Percentiles rank a stretch among this genome's conserved stretches.
These are phyloP conservation scores for Gephyroberyx darwinii DNA, from an alignment of 2,797 vertebrate genomes.

Conservation along the genomic window DNA sequence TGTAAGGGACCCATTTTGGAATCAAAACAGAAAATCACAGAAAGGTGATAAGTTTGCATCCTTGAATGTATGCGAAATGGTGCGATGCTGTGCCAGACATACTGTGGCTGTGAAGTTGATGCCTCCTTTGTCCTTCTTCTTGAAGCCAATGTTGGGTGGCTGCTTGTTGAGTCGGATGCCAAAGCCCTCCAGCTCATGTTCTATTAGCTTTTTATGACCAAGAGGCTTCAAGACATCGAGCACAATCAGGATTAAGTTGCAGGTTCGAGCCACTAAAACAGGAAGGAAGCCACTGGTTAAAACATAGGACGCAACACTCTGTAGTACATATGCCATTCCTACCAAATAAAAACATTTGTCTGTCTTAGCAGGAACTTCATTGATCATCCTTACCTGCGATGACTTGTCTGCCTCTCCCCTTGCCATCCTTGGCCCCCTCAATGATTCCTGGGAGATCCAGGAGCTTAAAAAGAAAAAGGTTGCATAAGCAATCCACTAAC, in stretches of 20 bases:
- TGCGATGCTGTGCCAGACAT: constrained; percentile 27
- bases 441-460: constrained; percentile 98
- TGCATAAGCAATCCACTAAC: constrained; percentile 1
- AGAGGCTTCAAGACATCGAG: constrained; percentile 97
- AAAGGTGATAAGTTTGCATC: neutral
- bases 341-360: neutral
- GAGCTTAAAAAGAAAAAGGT: constrained; percentile 79
- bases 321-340: neutral
- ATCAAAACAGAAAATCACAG: neutral
- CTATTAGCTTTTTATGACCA: constrained; percentile 97
- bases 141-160: constrained; percentile 97
- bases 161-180: constrained; percentile 97
- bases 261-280: constrained; percentile 92
- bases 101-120: constrained; percentile 98
- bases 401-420: constrained; percentile 96
- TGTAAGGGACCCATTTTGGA: neutral
- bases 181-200: constrained; percentile 97
- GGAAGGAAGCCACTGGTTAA: neutral
- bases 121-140: constrained; percentile 99
- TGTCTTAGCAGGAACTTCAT: neutral
- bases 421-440: constrained; percentile 98
- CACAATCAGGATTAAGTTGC: constrained; percentile 97
- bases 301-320: neutral
- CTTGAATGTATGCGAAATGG: neutral
- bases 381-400: constrained; percentile 88